phyloP scores from a whole-genome alignment of 2,888 invertebrate species.

The Lordiphosa fenestrarum region DNA sequence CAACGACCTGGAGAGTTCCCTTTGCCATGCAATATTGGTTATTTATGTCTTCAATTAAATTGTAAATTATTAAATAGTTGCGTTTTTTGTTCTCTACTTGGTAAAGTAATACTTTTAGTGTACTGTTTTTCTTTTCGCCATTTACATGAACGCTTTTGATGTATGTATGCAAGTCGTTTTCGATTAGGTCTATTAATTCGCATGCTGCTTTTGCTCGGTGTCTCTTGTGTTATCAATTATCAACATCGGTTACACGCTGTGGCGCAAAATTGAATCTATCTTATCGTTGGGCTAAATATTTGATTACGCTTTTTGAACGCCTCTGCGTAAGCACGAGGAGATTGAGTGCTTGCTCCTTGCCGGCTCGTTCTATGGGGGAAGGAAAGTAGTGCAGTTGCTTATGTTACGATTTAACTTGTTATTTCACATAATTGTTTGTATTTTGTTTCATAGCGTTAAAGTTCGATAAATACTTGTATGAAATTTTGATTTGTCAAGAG shows the following conservation, averaged over 20 bases:
- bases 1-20: too few relatives aligned
- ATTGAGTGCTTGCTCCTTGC: conserved; percentile 14
- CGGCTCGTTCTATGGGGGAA: too few relatives aligned
- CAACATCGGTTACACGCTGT: conserved; percentile 60
- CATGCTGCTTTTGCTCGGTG: conserved; percentile 65
- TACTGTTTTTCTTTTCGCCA: conserved; percentile 19
- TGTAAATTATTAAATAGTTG: conserved; percentile 60
- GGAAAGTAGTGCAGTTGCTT: conserved; percentile 28
- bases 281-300: conserved; percentile 79
- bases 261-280: conserved; percentile 63
- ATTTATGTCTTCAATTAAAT: conserved; percentile 57
- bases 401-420: conserved; percentile 39
- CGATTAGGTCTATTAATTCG: conserved; percentile 59
- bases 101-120: conserved; percentile 70
- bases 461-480: conserved; percentile 68
- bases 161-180: conserved; percentile 34
- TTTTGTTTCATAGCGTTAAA: conserved; percentile 34
- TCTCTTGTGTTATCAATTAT: conserved; percentile 30
- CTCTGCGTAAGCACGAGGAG: conserved; percentile 14
- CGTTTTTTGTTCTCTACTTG: conserved; percentile 49
- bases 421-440: conserved; percentile 34
- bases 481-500: conserved; percentile 76
- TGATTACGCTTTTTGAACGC: conserved; percentile 58
- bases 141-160: conserved; percentile 17
- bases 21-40: conserved; percentile 30